Evolutionary conservation across 2,113 vertebrate species (phyloP), one percentile per base, ranked within the genome.

Genomic region (Damaliscus lunatus): DNA sequence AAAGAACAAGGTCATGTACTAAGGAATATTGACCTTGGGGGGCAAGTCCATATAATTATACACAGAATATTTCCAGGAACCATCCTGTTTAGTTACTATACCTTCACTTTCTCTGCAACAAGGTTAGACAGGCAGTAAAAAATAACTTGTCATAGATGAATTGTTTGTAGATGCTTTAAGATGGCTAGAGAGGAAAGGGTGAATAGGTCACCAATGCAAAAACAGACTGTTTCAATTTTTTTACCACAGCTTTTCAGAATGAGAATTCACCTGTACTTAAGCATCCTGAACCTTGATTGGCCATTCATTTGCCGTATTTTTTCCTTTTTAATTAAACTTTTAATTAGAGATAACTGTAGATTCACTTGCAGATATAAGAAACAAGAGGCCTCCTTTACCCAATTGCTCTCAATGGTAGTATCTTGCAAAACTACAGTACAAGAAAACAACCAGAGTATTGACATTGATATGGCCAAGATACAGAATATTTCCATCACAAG

Each of bases 221-320:
- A 92, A 64, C 1, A 48, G 43, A 31, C 15, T 94, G 52, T 9
- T 43, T 43, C 10, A 64, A 27, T 50, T 82, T 85, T 10, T 48
- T 94, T 89, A 91, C 16, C 33, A 64, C 14, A 94, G 60, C 55
- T 95, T 87, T 97, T 87, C 55, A 84, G 53, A 96, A 95, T 62
- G 15, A n/a, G 23, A 17, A 64, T 84, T 88, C 36, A 92, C 10
- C 4, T 93, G 46, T 67, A 67, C 6, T 96, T 94, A 95, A 91
- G 29, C 62, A 15, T 74, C 33, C 29, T 88, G 25, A 90, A 12
- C 21, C 21, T n/a, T 94, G 46, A 33, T 23, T 82, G n/a, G 36
- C 85, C 71, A 94, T 78, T 94, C 4, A 81, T 80, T 62, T 81
- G 36, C 82, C 25, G 95, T 80, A 82, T 59, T 40, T 92, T 67